Evolutionary conservation across 1,140 invertebrate genomes (phyloP), one percentile per base, ranked within the genome.

Genomic region (Aphidius ervi): DNA sequence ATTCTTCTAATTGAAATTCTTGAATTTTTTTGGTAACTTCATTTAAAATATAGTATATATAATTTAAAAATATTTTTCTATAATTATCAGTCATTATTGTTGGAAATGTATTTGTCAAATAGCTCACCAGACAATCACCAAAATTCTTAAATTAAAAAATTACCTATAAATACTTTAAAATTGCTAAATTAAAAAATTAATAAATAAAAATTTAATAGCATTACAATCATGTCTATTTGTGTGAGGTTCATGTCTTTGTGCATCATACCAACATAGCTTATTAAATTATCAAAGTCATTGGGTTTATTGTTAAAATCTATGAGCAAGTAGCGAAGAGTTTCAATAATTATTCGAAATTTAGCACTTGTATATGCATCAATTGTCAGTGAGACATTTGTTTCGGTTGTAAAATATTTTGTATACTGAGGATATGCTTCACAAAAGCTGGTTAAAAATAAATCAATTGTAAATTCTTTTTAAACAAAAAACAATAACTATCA

Each of bases 241-340:
- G 40, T 20, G 5, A 74, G 57, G 46, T 55, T 53, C 71, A 74
- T 72, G 31, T 74, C 70, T 63, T 74, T 74, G 60, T 74, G 72
- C 39, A 68, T 50, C 70, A 74, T 71, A 9, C 70, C 72, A 31
- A 72, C 46, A 40, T 72, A 72, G 50, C 70, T 68, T 40, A 71
- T 63, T 5, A 70, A 61, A 37, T 61, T 63, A 61, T 71, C 64
- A 3, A 69, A 64, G 56, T 70, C 65, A 9, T 65, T 64, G 3
- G 63, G 66, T 56, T 70, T 70, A 7, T 70, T 63, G 41, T 68
- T 61, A 66, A 67, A 70, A 63, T 74, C 63, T 16, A 72, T 39
- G 2, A 72, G 31, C n/a, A 74, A 59, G 45, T 69, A 71, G 20
- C 68, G 65, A 39, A 72, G 63, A 2, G 69, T 60, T 58, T 74